Base-by-base conservation (phyloP, 2,888 invertebrate genomes). In the Trachelus tabidus region DNA sequence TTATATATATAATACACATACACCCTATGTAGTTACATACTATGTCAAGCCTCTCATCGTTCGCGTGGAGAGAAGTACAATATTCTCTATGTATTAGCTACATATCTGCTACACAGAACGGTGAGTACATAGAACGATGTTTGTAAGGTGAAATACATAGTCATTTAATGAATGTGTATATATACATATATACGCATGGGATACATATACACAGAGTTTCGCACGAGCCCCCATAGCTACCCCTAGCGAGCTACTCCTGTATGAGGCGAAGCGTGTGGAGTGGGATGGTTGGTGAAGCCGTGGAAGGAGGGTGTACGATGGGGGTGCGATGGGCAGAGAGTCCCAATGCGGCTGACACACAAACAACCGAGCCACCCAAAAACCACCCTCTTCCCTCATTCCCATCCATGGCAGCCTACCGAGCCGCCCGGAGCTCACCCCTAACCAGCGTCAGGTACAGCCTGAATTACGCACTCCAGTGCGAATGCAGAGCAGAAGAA, bases 301-400 rank as follows among this genome's bases (percentile, higher is more conserved):
- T n/a, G 73, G 75, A 77, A 12, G 71, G 73, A 69, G 69, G 33
- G 37, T 80, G 78, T 73, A 71, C 74, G n/a, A 73, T 34, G 79
- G 75, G 75, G 73, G 40, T 35, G 68, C 34, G 76, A 30, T 68
- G 86, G 83, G 85, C 82, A 83, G 87, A 86, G 87, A 87, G 88
- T 89, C 90, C 89, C 91, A 90, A 88, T 86, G 91, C 89, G 90
- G 88, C 91, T 91, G 91, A 91, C 91, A 91, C 90, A 91, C 91
- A 91, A 91, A 90, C 90, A 90, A 89, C 88, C 87, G 85, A 85
- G 85, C 86, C 85, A 84, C 85, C 35, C 34, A n/a, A 74, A 74
- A 74, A 35, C 37, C 84, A 83, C 82, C 82, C 83, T 82, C 83
- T 80, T 81, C 81, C 79, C 78, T 75, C 82, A 81, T 35, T 73